Conservation (phyloP, 2,113 vertebrate species). For the Amblyopsis rosae region DNA sequence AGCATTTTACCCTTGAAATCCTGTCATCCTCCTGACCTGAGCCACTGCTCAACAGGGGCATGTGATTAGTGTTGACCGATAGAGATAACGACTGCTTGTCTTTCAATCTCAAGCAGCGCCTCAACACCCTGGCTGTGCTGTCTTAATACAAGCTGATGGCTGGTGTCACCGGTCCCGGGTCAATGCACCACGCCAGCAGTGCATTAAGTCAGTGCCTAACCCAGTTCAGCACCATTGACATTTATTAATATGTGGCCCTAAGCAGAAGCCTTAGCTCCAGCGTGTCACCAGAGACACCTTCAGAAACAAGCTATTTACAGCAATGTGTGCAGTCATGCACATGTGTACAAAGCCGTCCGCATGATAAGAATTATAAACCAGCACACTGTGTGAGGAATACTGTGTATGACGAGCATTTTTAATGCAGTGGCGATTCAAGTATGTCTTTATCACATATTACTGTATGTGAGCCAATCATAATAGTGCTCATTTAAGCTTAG, state of each 20-base stretch:
- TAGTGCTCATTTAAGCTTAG: neutral
- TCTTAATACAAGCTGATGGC: slow-evolving; percentile 68
- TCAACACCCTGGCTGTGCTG: slow-evolving; percentile 40
- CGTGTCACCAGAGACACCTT: slow-evolving; percentile 47
- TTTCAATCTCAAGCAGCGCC: slow-evolving; percentile 67
- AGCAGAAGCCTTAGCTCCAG: slow-evolving; percentile 52
- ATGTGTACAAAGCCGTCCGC: slow-evolving; percentile 26
- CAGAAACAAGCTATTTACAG: slow-evolving; percentile 21
- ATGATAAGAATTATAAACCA: slow-evolving; percentile 31
- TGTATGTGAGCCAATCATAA: slow-evolving; percentile 11
- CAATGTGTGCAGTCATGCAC: slow-evolving; percentile 35
- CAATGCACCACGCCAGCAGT: slow-evolving; percentile 62
- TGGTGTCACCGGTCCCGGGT: slow-evolving; percentile 67
- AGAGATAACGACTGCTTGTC: slow-evolving; percentile 69
- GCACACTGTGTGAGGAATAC: neutral
- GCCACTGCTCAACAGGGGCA: slow-evolving; percentile 40
- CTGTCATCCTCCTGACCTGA: slow-evolving; percentile 52
- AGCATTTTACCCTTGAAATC: slow-evolving; percentile 59
- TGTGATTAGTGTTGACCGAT: slow-evolving; percentile 54
- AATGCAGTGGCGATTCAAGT: neutral
- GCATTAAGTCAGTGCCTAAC: slow-evolving; percentile 67
- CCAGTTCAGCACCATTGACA: slow-evolving; percentile 61
- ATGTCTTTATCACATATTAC: slow-evolving; percentile 18
- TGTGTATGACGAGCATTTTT: neutral
- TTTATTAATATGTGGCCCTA: slow-evolving; percentile 69